Percentiles rank a stretch among this genome's conserved stretches.
phyloP scores from a whole-genome alignment of 1,140 invertebrate species.

The Maniola jurtina region DNA sequence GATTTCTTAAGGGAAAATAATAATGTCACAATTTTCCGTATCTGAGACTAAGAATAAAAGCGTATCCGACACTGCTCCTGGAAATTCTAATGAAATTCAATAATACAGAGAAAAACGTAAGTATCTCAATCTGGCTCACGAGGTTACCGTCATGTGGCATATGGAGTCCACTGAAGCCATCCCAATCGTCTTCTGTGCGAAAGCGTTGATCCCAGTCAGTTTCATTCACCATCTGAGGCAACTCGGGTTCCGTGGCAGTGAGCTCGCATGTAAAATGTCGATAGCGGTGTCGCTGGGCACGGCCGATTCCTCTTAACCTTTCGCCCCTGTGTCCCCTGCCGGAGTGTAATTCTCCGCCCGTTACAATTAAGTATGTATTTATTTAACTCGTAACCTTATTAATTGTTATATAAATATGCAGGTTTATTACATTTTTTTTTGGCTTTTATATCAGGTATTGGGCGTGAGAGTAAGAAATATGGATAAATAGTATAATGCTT shows the following conservation, averaged over 20 bases:
- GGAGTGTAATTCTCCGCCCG: background rate
- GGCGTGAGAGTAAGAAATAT: background rate
- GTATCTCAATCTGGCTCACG: background rate
- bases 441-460: background rate
- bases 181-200: background rate
- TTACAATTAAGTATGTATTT: background rate
- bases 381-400: background rate
- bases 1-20: too few relatives aligned
- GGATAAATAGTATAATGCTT: too few relatives aligned
- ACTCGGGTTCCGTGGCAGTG: slow-evolving; percentile 1
- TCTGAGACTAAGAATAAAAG: background rate
- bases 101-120: too few relatives aligned
- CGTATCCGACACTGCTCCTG: too few relatives aligned
- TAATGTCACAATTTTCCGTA: background rate
- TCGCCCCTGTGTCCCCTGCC: background rate
- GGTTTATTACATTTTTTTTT: background rate
- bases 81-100: too few relatives aligned
- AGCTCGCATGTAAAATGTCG: background rate
- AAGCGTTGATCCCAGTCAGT: background rate
- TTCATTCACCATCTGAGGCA: background rate
- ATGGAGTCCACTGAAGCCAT: slow-evolving; percentile 3
- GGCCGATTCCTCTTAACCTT: background rate
- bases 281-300: background rate
- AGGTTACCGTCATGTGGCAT: slow-evolving; percentile 1
- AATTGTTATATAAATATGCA: background rate